Evolutionary conservation across 2,113 vertebrate species (phyloP).

Genomic region (Apus apus): DNA sequence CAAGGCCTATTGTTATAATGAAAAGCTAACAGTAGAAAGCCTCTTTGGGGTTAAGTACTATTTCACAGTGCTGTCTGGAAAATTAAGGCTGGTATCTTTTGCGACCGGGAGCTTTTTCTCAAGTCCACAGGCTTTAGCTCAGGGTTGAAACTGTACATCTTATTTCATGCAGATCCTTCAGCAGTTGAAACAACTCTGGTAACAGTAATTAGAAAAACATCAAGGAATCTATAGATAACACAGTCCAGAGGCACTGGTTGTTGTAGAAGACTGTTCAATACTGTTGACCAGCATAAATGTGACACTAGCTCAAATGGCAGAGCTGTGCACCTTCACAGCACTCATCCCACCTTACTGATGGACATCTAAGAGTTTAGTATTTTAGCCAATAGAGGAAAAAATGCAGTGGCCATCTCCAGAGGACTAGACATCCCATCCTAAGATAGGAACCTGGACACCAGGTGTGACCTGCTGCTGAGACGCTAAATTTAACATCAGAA

Average conservation of each 20-base stretch:
- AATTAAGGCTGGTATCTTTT: not conserved
- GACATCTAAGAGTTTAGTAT: not conserved
- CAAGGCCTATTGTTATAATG: not conserved
- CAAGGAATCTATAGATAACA: not conserved
- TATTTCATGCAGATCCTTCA: not conserved
- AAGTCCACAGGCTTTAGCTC: not conserved
- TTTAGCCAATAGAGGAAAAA: not conserved
- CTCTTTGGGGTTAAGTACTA: not conserved
- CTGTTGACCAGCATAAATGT: not conserved
- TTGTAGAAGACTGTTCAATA: not conserved
- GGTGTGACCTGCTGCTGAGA: not conserved
- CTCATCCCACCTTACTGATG: not conserved
- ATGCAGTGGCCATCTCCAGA: not conserved
- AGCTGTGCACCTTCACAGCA: not conserved
- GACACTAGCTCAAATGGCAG: not conserved
- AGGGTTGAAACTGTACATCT: not conserved
- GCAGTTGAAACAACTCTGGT: not conserved
- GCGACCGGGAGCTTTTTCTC: not conserved
- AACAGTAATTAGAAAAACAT: not conserved
- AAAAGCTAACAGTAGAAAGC: not conserved
- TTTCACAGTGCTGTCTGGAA: accelerated
- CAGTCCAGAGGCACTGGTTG: not conserved
- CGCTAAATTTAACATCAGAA: not conserved
- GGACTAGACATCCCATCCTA: not conserved
- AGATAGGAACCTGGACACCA: not conserved